Evolutionary conservation across 1,140 invertebrate genomes (phyloP).

Genomic region (Ips nitidus): DNA sequence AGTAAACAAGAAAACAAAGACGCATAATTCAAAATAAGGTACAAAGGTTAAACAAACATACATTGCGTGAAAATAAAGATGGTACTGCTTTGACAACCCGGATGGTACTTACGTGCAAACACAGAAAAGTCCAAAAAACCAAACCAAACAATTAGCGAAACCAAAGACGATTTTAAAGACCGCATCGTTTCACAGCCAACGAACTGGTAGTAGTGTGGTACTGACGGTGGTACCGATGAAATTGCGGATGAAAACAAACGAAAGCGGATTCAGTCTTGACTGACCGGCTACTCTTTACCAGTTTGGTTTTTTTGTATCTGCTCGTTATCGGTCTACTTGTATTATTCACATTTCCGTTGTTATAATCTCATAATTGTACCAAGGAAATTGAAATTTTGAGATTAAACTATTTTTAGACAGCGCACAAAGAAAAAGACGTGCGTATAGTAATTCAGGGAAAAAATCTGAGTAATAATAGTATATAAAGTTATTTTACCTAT

Average conservation of each 20-base stretch:
- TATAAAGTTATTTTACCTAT: no score
- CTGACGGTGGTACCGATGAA: not conserved
- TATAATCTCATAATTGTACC: no score
- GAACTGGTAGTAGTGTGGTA: not conserved
- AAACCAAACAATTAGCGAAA: not conserved
- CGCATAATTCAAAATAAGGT: no score
- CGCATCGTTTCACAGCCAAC: not conserved
- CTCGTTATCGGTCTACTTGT: no score
- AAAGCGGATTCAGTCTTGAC: conserved; percentile 5
- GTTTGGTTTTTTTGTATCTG: no score
- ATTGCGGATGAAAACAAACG: not conserved
- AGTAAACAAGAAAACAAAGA: not conserved
- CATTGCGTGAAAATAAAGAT: not conserved
- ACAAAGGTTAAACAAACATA: no score
- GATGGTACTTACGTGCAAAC: not conserved
- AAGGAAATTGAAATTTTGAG: no score
- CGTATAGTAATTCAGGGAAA: no score
- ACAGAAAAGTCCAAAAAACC: not conserved
- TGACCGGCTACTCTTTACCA: conserved; percentile 5
- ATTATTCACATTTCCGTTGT: no score
- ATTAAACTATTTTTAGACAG: no score
- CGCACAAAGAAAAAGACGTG: no score
- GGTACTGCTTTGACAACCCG: not conserved
- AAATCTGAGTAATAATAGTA: no score
- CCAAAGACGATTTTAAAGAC: not conserved